A percentile compares a stretch with the other conserved stretches of the same genome.
Evolutionary conservation across 2,888 invertebrate genomes (phyloP).

Genomic region (Hymenopus coronatus): DNA sequence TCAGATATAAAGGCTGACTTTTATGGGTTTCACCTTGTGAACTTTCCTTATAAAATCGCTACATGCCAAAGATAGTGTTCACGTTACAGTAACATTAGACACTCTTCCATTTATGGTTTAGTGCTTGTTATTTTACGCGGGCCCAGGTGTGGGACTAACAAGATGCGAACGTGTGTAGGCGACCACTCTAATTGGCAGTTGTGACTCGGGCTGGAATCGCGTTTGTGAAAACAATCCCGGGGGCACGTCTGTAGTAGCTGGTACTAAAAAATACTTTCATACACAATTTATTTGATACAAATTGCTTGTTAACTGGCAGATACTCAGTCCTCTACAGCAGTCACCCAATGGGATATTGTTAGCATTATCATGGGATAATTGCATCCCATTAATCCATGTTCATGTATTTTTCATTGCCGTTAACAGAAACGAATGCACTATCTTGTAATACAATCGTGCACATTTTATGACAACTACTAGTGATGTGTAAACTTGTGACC

Average conservation of each 20-base stretch:
- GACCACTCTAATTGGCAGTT: background rate
- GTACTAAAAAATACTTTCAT: too few species aligned
- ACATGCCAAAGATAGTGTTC: background rate
- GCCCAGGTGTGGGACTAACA: background rate
- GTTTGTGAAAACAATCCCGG: background rate
- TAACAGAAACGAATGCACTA: too few species aligned
- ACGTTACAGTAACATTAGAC: background rate
- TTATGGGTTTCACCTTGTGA: background rate
- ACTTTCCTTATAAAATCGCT: background rate
- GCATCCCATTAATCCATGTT: too few species aligned
- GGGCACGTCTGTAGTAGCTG: background rate
- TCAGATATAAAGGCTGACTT: too few species aligned
- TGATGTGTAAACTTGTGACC: too few species aligned
- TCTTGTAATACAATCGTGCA: too few species aligned
- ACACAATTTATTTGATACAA: background rate
- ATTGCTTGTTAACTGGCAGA: background rate
- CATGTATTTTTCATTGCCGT: too few species aligned
- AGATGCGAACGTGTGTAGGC: background rate
- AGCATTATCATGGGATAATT: too few species aligned
- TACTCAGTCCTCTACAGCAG: too few species aligned
- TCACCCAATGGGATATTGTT: too few species aligned
- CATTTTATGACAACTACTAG: too few species aligned
- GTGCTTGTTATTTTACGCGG: background rate
- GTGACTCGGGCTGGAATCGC: background rate
- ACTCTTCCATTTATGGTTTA: background rate